A percentile compares a stretch with the other conserved stretches of the same genome.
phyloP scores from a whole-genome alignment of 2,888 invertebrate genomes.

The Drosophila anomalipes region DNA sequence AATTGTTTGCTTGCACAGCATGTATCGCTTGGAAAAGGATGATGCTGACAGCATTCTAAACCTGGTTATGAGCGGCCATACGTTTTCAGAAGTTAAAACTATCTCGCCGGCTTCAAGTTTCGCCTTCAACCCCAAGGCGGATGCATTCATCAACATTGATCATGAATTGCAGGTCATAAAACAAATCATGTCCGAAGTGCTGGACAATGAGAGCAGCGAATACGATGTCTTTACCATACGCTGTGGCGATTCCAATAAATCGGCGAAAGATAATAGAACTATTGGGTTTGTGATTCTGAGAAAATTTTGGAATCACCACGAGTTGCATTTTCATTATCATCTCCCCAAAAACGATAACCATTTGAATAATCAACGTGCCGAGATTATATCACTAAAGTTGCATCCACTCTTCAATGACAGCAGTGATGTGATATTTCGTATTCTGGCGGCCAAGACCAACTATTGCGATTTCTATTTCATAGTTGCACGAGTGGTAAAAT shows the following conservation, averaged over 20 bases:
- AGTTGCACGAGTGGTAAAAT: slow-evolving; percentile 33
- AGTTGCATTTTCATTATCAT: slow-evolving; percentile 60
- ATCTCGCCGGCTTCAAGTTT: slow-evolving; percentile 21
- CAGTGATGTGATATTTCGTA: slow-evolving; percentile 66
- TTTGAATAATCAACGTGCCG: slow-evolving; percentile 51
- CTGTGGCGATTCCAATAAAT: slow-evolving; percentile 70
- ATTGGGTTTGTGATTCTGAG: slow-evolving; percentile 79
- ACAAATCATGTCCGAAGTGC: slow-evolving; percentile 63
- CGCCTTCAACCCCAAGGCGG: slow-evolving; percentile 38
- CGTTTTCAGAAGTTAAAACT: no score
- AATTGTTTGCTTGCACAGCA: slow-evolving; percentile 18
- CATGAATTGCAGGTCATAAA: slow-evolving; percentile 50
- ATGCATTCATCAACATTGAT: slow-evolving; percentile 25
- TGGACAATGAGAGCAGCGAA: slow-evolving; percentile 56
- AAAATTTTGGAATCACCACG: slow-evolving; percentile 35
- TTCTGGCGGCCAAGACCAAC: slow-evolving; percentile 68
- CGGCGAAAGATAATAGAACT: slow-evolving; percentile 56
- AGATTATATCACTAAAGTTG: slow-evolving; percentile 72
- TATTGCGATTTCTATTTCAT: slow-evolving; percentile 70
- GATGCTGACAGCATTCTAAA: slow-evolving; percentile 27
- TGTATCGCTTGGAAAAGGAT: slow-evolving; percentile 39
- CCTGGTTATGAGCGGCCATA: slow-evolving; percentile 11
- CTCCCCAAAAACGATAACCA: slow-evolving; percentile 42
- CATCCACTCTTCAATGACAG: slow-evolving; percentile 77
- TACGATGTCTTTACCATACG: slow-evolving; percentile 75